phyloP scores from a whole-genome alignment of 2,888 invertebrate genomes.

The Volucella inflata region DNA sequence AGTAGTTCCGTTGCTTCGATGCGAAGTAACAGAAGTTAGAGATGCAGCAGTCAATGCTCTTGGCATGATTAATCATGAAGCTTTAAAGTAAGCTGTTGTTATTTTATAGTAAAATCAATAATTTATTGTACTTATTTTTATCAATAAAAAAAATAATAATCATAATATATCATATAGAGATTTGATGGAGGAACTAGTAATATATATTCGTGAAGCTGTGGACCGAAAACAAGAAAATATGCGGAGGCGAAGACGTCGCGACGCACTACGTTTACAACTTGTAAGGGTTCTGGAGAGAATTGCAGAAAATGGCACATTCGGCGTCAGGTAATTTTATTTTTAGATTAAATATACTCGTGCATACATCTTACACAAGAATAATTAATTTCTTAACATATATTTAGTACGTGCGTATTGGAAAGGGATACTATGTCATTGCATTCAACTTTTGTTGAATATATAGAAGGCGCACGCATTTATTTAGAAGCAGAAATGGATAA shows the following conservation, averaged over 20 bases:
- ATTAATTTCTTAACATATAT: conserved; percentile 19
- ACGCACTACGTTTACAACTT: conserved; percentile 95
- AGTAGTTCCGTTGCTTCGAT: conserved; percentile 95
- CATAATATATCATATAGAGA: conserved; percentile 86
- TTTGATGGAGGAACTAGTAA: conserved; percentile 96
- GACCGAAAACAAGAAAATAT: conserved; percentile 99
- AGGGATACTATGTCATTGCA: conserved; percentile 92
- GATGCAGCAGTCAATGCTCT: conserved; percentile 97
- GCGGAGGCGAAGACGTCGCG: conserved; percentile 93
- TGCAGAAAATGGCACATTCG: conserved; percentile 95
- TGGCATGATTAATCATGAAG: conserved; percentile 97
- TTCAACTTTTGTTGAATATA: conserved; percentile 95
- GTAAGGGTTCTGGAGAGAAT: conserved; percentile 96
- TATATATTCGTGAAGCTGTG: conserved; percentile 96
- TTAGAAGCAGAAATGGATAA: conserved; percentile 97
- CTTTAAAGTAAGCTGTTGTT: conserved; percentile 89
- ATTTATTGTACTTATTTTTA: neutral
- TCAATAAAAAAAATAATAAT: too few species aligned
- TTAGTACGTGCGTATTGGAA: conserved; percentile 92
- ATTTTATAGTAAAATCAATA: neutral
- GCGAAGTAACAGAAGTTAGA: conserved; percentile 96
- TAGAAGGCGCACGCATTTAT: conserved; percentile 96
- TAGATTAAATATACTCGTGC: neutral
- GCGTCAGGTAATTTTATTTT: conserved; percentile 86
- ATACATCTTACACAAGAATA: conserved; percentile 1